Percentiles rank a stretch among this genome's conserved stretches.
These are phyloP conservation scores for Microctenopoma stevenorrisi DNA, from an alignment of 2,797 vertebrate species.

Conservation along the genomic window DNA sequence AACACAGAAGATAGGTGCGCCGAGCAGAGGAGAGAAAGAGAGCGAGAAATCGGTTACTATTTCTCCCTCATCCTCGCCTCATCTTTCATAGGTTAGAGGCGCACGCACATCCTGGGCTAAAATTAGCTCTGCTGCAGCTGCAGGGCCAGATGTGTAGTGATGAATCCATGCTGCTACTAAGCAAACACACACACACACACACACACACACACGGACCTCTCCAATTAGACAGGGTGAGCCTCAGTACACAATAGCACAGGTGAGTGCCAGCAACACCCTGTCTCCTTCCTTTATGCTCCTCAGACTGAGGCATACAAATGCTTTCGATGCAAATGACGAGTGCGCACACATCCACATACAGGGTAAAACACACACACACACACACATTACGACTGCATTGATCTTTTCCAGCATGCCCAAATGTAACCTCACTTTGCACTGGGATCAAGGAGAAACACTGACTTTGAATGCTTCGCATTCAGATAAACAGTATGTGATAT, in stretches of 20 bases:
- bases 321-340: conserved; percentile 54
- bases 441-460: background rate
- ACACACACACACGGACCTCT: conserved; percentile 36
- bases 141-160: conserved; percentile 76
- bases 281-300: conserved; percentile 21
- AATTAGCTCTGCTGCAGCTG: conserved; percentile 83
- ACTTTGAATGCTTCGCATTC: background rate
- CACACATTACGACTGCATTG: background rate
- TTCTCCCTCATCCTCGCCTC: conserved; percentile 52
- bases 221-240: conserved; percentile 58
- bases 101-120: conserved; percentile 77
- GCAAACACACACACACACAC: conserved; percentile 22
- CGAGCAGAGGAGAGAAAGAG: conserved; percentile 12
- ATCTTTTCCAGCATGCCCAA: background rate
- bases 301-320: conserved; percentile 40
- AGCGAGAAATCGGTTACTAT: conserved; percentile 34
- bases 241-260: conserved; percentile 55
- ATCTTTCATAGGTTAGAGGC: conserved; percentile 69
- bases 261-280: conserved; percentile 53
- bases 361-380: background rate
- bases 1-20: background rate
- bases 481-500: conserved; percentile 10
- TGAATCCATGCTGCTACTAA: conserved; percentile 53
- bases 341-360: conserved; percentile 17
- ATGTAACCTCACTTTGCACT: background rate